These are phyloP conservation scores for Albula goreensis DNA, from an alignment of 2,113 vertebrate species.

Conservation along the genomic window DNA sequence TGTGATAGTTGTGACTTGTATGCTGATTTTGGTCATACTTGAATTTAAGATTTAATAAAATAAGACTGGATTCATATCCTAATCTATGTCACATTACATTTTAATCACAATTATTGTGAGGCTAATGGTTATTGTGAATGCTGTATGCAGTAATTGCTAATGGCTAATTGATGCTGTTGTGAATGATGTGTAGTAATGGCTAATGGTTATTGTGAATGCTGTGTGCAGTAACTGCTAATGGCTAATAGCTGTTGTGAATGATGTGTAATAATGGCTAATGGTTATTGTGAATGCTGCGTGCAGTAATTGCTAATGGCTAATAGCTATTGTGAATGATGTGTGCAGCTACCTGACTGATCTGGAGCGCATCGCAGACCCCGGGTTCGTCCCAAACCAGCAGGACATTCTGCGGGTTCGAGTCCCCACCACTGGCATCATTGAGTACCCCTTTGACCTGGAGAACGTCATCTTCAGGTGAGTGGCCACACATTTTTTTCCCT, in stretches of 20 bases:
- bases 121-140: not conserved
- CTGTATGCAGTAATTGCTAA: too few relatives aligned
- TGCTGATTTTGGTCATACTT: too few relatives aligned
- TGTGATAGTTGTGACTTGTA: too few relatives aligned
- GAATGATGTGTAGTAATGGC: not conserved
- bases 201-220: not conserved
- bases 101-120: too few relatives aligned
- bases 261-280: not conserved
- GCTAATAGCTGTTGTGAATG: not conserved
- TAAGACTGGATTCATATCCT: too few relatives aligned
- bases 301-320: not conserved
- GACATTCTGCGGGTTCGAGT: slow-evolving; percentile 69
- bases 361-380: slow-evolving; percentile 57
- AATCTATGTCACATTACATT: too few relatives aligned
- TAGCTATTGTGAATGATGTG: not conserved
- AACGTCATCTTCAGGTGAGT: slow-evolving; percentile 96
- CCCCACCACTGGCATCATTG: slow-evolving; percentile 76
- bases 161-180: not conserved
- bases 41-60: too few relatives aligned
- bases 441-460: slow-evolving; percentile 95
- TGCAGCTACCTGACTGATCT: slow-evolving; percentile 63
- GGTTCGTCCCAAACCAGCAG: slow-evolving; percentile 58
- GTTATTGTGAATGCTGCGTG: not conserved
- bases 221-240: not conserved
- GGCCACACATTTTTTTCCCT: not conserved